A percentile compares a stretch with the other conserved stretches of the same genome.
phyloP scores from a whole-genome alignment of 1,140 invertebrate genomes.

The Magallana angulata region DNA sequence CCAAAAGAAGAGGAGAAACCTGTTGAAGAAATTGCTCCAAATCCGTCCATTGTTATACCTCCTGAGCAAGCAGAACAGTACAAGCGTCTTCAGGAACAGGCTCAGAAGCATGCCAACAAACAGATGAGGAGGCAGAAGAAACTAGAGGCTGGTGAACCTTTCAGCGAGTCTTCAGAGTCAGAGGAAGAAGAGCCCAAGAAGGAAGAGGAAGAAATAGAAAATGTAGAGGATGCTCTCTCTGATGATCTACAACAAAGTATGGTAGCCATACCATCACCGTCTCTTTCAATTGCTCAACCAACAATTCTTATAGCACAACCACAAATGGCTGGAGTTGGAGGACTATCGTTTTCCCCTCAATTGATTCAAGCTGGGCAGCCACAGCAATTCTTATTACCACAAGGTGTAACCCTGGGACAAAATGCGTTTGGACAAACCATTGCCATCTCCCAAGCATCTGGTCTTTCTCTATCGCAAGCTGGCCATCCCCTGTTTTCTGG shows the following conservation, averaged over 20 bases:
- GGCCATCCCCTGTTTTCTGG: slow-evolving; percentile 53
- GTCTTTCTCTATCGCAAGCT: slow-evolving; percentile 23
- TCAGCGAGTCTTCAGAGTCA: slow-evolving; percentile 50
- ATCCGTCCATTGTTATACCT: slow-evolving; percentile 56
- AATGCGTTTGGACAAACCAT: slow-evolving; percentile 9
- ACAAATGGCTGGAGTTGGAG: slow-evolving; percentile 38
- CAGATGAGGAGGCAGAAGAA: slow-evolving; percentile 46
- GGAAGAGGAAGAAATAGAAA: slow-evolving; percentile 34
- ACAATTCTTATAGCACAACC: slow-evolving; percentile 42
- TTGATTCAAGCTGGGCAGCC: slow-evolving; percentile 40
- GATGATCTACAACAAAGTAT: slow-evolving; percentile 45
- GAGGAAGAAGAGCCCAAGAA: slow-evolving; percentile 47
- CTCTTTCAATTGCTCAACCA: slow-evolving; percentile 47
- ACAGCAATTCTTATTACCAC: slow-evolving; percentile 33
- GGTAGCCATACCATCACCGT: slow-evolving; percentile 50
- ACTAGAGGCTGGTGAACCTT: slow-evolving; percentile 54
- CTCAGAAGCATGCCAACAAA: slow-evolving; percentile 57
- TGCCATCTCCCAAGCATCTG: background rate
- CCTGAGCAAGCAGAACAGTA: slow-evolving; percentile 55
- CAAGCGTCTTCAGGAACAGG: slow-evolving; percentile 53
- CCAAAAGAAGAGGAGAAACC: slow-evolving; percentile 50
- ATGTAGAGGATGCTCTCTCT: slow-evolving; percentile 24
- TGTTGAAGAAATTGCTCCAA: slow-evolving; percentile 48
- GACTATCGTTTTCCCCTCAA: slow-evolving; percentile 46
- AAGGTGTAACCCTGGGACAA: slow-evolving; percentile 22